Conservation (phyloP, 2,113 vertebrate species). For the Dendropsophus ebraccatus region DNA sequence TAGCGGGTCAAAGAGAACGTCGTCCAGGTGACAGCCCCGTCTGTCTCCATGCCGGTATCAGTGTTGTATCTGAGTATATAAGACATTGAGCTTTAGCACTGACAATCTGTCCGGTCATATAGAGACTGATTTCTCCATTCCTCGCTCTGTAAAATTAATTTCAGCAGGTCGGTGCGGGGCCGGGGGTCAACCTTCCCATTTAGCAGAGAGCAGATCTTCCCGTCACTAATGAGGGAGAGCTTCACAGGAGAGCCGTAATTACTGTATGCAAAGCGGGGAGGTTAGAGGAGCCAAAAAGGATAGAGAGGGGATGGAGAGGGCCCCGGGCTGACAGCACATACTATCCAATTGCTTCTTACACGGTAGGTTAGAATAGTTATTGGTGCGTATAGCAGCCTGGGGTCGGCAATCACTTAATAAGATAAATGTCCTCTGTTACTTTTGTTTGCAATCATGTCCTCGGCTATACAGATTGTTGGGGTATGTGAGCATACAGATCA, state of each 20-base stretch:
- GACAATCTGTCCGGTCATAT: not conserved
- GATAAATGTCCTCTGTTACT: not conserved
- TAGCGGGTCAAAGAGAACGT: too few relatives aligned
- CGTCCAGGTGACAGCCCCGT: too few relatives aligned
- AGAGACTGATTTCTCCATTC: not conserved
- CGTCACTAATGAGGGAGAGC: constrained; percentile 1
- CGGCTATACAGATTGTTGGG: not conserved
- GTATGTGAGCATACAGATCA: not conserved
- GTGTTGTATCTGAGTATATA: not conserved
- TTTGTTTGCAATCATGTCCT: not conserved
- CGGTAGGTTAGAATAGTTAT: not conserved
- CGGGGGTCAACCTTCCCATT: constrained; percentile 1
- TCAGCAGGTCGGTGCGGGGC: not conserved
- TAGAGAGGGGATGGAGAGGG: not conserved
- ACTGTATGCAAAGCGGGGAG: constrained; percentile 5
- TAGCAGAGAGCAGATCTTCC: constrained; percentile 2
- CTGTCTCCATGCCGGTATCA: too few relatives aligned
- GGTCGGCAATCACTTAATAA: not conserved
- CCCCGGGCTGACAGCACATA: not conserved
- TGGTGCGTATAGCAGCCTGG: not conserved
- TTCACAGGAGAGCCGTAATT: constrained; percentile 6
- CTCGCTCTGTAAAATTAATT: not conserved
- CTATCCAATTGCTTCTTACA: not conserved
- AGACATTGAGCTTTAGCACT: not conserved
- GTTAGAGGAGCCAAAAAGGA: not conserved